Base-by-base conservation (phyloP, 2,113 vertebrate genomes). In the Poeciliopsis retropinna region DNA sequence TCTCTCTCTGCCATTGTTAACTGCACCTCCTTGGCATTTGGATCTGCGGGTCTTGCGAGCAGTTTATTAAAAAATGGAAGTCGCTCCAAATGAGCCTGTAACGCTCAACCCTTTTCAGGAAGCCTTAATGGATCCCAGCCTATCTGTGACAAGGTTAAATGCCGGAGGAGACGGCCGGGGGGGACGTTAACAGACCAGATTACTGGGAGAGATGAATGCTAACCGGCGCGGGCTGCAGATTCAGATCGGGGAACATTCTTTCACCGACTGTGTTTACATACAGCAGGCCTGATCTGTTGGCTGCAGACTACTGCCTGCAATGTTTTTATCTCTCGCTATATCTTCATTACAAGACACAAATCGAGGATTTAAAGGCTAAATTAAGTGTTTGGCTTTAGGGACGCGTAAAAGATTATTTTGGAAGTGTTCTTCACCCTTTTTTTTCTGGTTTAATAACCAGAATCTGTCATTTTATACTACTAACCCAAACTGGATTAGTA, bases 11-110 rank as follows among this genome's bases (percentile, higher is more conserved):
- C 84, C 87, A 81, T 89, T 88, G 86, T 90, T 91, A 90, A 87
- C 87, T 82, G 83, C 88, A 70, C 86, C 82, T 84, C 82, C 79
- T 84, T 69, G 30, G 74, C 85, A 92, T 92, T 57, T 88, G 90
- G 87, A 93, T 91, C 90, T 83, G 81, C 82, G 29, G 80, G 80
- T 82, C 91, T 83, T 83, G 88, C 81, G 87, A 90, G 91, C 85
- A 80, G 88, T 94, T 94, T 92, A 95, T 95, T 94, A 94, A 94
- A 32, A 94, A 93, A 92, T 91, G 92, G 90, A 91, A 92, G 92
- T 91, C 88, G 86, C 89, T 92, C 88, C 86, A 89, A 93, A 94
- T 94, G 88, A 92, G 91, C 84, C 88, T 61, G 85, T 89, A 90
- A 88, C 85, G 85, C 87, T 89, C 89, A 87, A 81, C 87, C 88